Conservation (phyloP, 2,888 invertebrate genomes). For the Euzophera pinguis region DNA sequence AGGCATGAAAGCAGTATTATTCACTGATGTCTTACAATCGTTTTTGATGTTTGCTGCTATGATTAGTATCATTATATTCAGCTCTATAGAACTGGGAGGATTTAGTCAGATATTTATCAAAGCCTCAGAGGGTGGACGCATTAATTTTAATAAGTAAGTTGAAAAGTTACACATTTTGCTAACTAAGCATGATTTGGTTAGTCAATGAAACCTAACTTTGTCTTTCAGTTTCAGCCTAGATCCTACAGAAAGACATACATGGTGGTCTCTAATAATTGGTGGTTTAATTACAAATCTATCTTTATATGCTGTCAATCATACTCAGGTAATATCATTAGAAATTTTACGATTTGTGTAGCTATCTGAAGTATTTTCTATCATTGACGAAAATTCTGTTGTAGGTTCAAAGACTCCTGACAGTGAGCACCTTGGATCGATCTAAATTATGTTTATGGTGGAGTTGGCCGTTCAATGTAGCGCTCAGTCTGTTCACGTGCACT, state of each 20-base stretch:
- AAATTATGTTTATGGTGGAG: slow-evolving; percentile 88
- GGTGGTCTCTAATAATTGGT: slow-evolving; percentile 91
- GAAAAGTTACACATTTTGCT: too few relatives aligned
- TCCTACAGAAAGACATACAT: slow-evolving; percentile 90
- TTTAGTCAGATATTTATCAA: slow-evolving; percentile 84
- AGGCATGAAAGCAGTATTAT: slow-evolving; percentile 94
- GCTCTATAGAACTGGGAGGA: slow-evolving; percentile 84
- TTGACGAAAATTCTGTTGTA: slow-evolving; percentile 27
- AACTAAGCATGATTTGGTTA: not conserved
- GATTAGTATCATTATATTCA: slow-evolving; percentile 87
- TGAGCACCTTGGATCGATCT: slow-evolving; percentile 84
- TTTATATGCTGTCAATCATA: slow-evolving; percentile 92
- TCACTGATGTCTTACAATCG: slow-evolving; percentile 93
- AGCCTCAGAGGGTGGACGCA: slow-evolving; percentile 84
- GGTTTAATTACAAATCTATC: slow-evolving; percentile 89
- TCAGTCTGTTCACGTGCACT: slow-evolving; percentile 87
- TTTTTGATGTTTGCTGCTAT: slow-evolving; percentile 91
- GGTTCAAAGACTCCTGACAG: slow-evolving; percentile 86
- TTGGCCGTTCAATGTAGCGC: slow-evolving; percentile 87
- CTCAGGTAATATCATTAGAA: slow-evolving; percentile 79
- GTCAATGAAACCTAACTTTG: not conserved
- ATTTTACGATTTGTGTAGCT: not conserved
- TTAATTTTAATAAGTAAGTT: slow-evolving; percentile 84
- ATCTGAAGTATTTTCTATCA: not conserved
- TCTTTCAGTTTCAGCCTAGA: slow-evolving; percentile 84